Evolutionary conservation across 2,888 invertebrate species (phyloP), one percentile per base, ranked within the genome.

Genomic region (Bruchidius siliquastri): DNA sequence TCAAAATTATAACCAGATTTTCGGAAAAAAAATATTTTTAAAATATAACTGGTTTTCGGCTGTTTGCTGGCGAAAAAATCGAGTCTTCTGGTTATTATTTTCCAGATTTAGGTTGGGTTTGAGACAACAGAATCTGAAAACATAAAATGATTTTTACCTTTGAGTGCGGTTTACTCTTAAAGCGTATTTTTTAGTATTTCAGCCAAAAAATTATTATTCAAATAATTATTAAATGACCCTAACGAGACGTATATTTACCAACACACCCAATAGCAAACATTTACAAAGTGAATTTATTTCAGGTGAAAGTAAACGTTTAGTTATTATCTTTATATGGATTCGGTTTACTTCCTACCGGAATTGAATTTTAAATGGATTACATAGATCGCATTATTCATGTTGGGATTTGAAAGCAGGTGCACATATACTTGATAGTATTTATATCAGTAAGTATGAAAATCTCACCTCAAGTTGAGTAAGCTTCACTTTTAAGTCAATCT

Each of bases 381-480:
- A 18, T 13, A 8, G 6, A 13, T 1, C 18, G 13, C 49, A 49
- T 49, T 49, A 49, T 49, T 49, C 6, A 8, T 49, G 6, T 49
- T 18, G 18, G 10, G 6, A 13, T 13, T 8, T 13, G 18, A 49
- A 4, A 49, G 49, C 13, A 13, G 3, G 18, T 10, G 20, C 68
- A 20, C 21, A 68, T 13, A 10, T 22, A 21, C 3, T 21, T 26
- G 22, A 32, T 20, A 70, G 3, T 2, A 32, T 21, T 32, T 10
- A 22, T 72, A 69, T 69, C 20, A 18, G 2, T 4, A 71, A n/a
- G 21, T 30, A 26, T 10, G n/a, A 70, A 6, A 22, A 70, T 76
- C 78, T 80, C 77, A 85, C 86, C 79, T 84, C 80, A 68, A 86
- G 76, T 77, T 82, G 82, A 68, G 79, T 78, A 22, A 86, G 75